Percentiles rank a stretch among this genome's conserved stretches.
These are phyloP conservation scores for Calameuta idolon DNA, from an alignment of 2,888 invertebrate genomes.

Conservation along the genomic window DNA sequence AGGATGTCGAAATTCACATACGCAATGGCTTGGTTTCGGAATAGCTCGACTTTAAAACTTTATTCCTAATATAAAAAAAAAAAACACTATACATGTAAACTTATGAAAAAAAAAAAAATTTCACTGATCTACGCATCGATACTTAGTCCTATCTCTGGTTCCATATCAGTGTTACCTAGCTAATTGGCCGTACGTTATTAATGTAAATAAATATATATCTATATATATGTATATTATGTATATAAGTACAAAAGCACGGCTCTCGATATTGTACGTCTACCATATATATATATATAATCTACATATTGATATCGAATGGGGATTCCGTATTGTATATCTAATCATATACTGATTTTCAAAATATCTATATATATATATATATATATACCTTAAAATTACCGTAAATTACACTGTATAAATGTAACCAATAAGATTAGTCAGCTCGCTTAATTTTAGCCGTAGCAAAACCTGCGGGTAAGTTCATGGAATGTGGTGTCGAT, in stretches of 20 bases:
- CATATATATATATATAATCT: constrained; percentile 30
- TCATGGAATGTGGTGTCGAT: neutral
- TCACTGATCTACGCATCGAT: neutral
- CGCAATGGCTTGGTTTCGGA: neutral
- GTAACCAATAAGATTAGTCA: neutral
- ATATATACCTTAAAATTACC: constrained; percentile 1
- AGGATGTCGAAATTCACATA: neutral
- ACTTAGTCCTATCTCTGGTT: neutral
- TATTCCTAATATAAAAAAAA: neutral
- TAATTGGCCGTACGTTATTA: constrained; percentile 3
- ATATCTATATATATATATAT: constrained; percentile 8
- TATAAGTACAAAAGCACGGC: constrained; percentile 57
- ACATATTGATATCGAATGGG: neutral
- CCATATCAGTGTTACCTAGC: neutral
- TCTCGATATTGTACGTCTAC: constrained; percentile 28
- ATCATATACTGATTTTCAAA: constrained; percentile 3
- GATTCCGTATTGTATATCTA: neutral
- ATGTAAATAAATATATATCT: constrained; percentile 53
- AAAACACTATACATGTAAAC: neutral
- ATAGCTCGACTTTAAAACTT: neutral
- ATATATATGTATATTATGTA: neutral
- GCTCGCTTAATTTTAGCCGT: neutral
- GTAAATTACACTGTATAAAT: neutral
- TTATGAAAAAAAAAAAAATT: neutral
- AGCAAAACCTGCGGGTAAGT: neutral